Conservation (phyloP, 2,888 invertebrate species). For the Halictus quadricinctus region DNA sequence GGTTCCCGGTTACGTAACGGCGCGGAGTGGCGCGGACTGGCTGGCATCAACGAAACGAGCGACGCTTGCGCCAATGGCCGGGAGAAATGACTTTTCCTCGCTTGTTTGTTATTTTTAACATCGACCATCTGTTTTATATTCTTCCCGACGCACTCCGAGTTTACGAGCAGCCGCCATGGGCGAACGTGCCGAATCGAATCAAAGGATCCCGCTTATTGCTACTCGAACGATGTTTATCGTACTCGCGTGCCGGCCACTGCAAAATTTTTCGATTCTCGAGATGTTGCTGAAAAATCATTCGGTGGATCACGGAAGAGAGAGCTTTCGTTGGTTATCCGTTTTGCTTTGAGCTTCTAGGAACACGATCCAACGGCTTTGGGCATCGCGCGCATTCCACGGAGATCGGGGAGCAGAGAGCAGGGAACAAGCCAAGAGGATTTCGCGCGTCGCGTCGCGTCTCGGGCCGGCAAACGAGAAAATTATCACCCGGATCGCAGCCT, state of each 20-base stretch:
- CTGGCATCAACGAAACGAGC: constrained; percentile 18
- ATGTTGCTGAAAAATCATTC: not conserved
- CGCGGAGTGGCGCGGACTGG: not conserved
- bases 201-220: not conserved
- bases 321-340: not conserved
- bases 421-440: not conserved
- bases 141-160: not conserved
- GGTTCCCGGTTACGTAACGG: constrained; percentile 35
- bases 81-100: constrained; percentile 49
- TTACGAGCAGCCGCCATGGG: not conserved
- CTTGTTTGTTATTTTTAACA: constrained; percentile 47
- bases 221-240: not conserved
- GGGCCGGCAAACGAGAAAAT: constrained; percentile 8
- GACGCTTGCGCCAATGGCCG: constrained; percentile 44
- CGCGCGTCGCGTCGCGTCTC: not conserved
- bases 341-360: not conserved
- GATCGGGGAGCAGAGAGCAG: not conserved
- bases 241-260: too few species aligned
- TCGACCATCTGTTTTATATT: constrained; percentile 17
- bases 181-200: not conserved
- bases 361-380: not conserved
- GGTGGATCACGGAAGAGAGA: not conserved
- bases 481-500: not conserved
- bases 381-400: not conserved
- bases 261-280: not conserved